phyloP scores from a whole-genome alignment of 2,113 vertebrate genomes.

The Scomber colias region DNA sequence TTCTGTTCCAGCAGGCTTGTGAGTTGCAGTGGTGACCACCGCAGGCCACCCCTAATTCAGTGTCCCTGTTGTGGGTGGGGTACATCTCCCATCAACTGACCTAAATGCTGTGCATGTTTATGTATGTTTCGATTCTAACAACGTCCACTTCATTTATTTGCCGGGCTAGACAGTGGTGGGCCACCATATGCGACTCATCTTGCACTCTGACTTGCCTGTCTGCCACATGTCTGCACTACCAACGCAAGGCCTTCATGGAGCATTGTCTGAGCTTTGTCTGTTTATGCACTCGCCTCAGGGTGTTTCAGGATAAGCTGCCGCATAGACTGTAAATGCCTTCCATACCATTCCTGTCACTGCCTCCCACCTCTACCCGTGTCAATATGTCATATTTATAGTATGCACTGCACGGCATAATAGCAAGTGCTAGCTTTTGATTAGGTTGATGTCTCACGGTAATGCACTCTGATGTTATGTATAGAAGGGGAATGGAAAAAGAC shows the following conservation, averaged over 20 bases:
- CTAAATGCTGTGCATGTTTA: conserved; percentile 24
- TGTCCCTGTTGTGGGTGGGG: conserved; percentile 1
- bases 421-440: conserved; percentile 56
- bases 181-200: conserved; percentile 37
- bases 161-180: not conserved
- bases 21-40: conserved; percentile 51
- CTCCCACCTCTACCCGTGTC: conserved; percentile 42
- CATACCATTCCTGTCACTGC: conserved; percentile 36
- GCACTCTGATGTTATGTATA: conserved; percentile 40
- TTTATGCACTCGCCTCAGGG: conserved; percentile 64
- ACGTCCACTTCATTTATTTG: conserved; percentile 23
- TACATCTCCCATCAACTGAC: conserved; percentile 22
- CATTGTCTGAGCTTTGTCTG: conserved; percentile 55
- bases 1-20: conserved; percentile 37
- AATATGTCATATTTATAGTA: conserved; percentile 57
- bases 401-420: conserved; percentile 24
- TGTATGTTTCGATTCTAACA: conserved; percentile 35
- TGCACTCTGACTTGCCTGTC: conserved; percentile 48
- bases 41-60: conserved; percentile 10
- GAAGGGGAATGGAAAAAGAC: conserved; percentile 17
- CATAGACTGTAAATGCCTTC: conserved; percentile 54
- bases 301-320: conserved; percentile 59
- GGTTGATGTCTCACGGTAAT: conserved; percentile 36
- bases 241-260: conserved; percentile 42
- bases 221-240: conserved; percentile 52